Conservation (phyloP, 2,113 vertebrate species). For the Corythoichthys intestinalis region DNA sequence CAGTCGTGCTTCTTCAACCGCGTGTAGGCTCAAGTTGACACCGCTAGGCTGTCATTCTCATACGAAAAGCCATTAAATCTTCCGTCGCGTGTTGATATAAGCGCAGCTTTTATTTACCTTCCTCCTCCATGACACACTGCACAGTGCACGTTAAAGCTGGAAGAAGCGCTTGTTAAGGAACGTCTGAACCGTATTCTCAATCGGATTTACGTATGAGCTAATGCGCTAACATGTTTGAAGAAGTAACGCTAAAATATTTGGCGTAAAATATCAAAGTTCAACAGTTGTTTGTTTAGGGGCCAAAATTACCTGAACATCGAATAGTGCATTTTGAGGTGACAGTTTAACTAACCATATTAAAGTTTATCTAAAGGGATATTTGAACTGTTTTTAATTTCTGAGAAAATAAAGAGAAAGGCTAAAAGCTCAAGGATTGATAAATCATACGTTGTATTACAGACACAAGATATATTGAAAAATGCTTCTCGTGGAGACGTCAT, state of each 20-base stretch:
- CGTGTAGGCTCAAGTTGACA: neutral
- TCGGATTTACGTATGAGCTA: slow-evolving; percentile 31
- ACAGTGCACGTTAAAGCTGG: neutral
- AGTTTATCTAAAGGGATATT: neutral
- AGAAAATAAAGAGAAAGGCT: no score
- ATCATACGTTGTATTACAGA: no score
- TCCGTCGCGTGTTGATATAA: neutral
- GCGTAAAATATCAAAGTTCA: slow-evolving; percentile 25
- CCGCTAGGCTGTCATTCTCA: slow-evolving; percentile 3
- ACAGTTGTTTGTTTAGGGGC: neutral
- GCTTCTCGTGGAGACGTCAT: slow-evolving; percentile 58
- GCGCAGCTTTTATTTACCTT: slow-evolving; percentile 58
- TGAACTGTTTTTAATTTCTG: no score
- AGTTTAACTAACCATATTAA: neutral
- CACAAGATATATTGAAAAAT: slow-evolving; percentile 12
- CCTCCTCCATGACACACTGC: slow-evolving; percentile 62
- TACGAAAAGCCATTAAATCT: slow-evolving; percentile 3
- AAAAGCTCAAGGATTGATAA: no score
- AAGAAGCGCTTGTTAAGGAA: neutral
- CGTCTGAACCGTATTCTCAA: slow-evolving; percentile 46
- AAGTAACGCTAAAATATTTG: slow-evolving; percentile 12
- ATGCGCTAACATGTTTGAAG: neutral
- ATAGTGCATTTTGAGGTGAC: neutral
- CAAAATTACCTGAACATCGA: neutral
- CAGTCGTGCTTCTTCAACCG: neutral